Conservation (phyloP, 2,797 vertebrate genomes). For the Cynopterus sphinx region DNA sequence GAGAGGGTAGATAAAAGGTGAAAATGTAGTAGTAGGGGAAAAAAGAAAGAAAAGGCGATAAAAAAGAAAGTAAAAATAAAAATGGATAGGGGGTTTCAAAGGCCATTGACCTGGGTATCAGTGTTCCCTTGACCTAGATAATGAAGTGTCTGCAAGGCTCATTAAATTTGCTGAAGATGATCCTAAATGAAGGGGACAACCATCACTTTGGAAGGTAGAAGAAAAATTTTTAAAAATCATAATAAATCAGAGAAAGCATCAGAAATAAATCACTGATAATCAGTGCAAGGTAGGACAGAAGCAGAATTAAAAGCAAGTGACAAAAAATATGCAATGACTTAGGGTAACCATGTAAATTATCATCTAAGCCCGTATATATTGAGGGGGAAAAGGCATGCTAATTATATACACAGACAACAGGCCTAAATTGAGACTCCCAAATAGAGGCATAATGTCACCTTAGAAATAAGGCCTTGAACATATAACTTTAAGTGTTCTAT, state of each 20-base stretch:
- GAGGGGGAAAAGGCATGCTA: too few relatives aligned
- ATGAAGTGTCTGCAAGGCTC: not conserved
- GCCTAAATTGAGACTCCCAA: not conserved
- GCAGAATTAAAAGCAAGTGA: not conserved
- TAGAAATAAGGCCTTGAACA: not conserved
- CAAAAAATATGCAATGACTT: not conserved
- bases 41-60: not conserved
- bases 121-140: not conserved
- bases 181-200: not conserved
- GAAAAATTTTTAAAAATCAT: not conserved
- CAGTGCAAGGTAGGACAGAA: not conserved
- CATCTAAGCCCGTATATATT: not conserved
- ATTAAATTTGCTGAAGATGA: not conserved
- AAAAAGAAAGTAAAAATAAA: not conserved
- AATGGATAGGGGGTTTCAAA: not conserved
- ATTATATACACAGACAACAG: not conserved
- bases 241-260: not conserved
- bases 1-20: not conserved
- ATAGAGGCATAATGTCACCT: not conserved
- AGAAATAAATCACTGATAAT: not conserved
- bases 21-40: not conserved
- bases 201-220: not conserved
- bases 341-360: too few relatives aligned
- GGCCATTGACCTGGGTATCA: not conserved
- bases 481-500: not conserved